phyloP scores from a whole-genome alignment of 2,888 invertebrate species.

The Malthinus flaveolus region DNA sequence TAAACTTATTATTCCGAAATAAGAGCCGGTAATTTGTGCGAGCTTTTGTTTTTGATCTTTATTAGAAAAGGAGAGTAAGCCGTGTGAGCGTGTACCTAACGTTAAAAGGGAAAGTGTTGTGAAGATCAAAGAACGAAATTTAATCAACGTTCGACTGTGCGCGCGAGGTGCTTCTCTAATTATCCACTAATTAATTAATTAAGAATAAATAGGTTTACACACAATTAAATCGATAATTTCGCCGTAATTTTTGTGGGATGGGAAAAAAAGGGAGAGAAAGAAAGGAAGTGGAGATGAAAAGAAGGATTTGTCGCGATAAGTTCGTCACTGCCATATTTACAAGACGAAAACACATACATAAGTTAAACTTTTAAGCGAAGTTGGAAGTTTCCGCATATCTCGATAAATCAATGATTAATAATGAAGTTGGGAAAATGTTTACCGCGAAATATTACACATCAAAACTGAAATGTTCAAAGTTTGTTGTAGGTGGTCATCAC shows the following conservation, averaged over 20 bases:
- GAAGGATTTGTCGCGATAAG: conserved; percentile 11
- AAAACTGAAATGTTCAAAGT: conserved; percentile 39
- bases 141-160: too few relatives aligned
- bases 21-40: too few relatives aligned
- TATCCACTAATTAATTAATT: too few relatives aligned
- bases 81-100: too few relatives aligned
- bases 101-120: too few relatives aligned
- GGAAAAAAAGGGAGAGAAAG: background rate
- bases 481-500: conserved; percentile 43
- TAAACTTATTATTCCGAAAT: too few relatives aligned
- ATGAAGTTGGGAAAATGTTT: conserved; percentile 42
- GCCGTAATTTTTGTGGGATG: background rate
- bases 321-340: conserved; percentile 32
- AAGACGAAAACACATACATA: conserved; percentile 32
- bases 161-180: too few relatives aligned
- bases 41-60: too few relatives aligned
- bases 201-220: too few relatives aligned
- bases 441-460: conserved; percentile 42
- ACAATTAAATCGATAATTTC: background rate
- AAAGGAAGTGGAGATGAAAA: too few relatives aligned
- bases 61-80: too few relatives aligned
- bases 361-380: conserved; percentile 38
- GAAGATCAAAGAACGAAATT: too few relatives aligned
- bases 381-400: conserved; percentile 40
- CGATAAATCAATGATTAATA: conserved; percentile 49